Evolutionary conservation across 2,113 vertebrate genomes (phyloP).

Genomic region (Paramormyrops kingsleyae): DNA sequence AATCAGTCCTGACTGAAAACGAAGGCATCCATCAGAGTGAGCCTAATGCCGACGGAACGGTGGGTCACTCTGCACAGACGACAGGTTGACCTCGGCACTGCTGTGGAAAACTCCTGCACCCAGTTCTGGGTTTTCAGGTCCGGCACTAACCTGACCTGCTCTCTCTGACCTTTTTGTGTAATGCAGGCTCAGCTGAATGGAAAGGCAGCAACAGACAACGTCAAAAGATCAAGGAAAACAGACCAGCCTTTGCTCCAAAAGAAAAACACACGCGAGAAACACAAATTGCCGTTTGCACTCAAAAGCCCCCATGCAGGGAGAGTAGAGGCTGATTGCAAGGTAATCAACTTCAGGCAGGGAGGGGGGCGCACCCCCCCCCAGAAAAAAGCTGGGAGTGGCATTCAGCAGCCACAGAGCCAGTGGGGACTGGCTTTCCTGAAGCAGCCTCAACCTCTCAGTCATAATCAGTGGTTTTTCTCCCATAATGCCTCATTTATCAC

Average conservation of each 20-base stretch:
- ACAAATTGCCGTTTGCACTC: background rate
- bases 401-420: background rate
- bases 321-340: background rate
- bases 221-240: background rate
- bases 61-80: background rate
- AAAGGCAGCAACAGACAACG: background rate
- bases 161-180: background rate
- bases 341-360: constrained; percentile 1
- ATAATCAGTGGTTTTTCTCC: constrained; percentile 6
- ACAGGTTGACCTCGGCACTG: background rate
- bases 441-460: background rate
- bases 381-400: background rate
- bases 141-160: background rate
- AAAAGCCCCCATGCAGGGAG: background rate
- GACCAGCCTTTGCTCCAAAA: background rate
- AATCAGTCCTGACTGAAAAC: background rate
- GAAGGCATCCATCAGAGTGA: background rate
- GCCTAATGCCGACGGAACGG: background rate
- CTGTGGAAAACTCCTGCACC: background rate
- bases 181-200: background rate
- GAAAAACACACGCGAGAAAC: background rate
- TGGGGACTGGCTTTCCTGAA: background rate
- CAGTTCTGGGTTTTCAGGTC: background rate
- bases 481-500: constrained; percentile 6
- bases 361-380: background rate